phyloP scores from a whole-genome alignment of 2,113 vertebrate species.

The Collichthys lucidus region DNA sequence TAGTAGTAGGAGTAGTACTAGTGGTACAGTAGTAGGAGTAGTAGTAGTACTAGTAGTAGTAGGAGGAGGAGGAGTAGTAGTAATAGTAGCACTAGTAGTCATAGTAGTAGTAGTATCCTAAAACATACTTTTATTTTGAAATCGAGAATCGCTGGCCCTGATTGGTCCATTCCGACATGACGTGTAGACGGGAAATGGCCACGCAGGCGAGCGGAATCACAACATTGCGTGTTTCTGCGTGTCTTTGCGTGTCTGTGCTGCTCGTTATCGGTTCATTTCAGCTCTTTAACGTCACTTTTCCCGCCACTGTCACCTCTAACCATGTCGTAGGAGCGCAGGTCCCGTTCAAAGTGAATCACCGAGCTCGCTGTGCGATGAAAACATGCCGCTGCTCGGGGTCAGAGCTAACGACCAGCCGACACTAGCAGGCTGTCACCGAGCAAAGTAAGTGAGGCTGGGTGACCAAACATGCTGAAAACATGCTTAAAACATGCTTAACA shows the following conservation, averaged over 20 bases:
- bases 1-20: no score
- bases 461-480: not conserved
- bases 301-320: not conserved
- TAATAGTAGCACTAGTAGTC: no score
- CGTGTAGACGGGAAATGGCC: constrained; percentile 67
- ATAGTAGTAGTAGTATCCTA: no score
- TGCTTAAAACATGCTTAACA: no score
- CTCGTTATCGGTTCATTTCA: not conserved
- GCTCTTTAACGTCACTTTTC: not conserved
- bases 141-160: constrained; percentile 8
- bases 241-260: no score
- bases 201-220: constrained; percentile 66
- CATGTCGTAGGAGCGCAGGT: not conserved
- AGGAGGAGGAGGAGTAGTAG: no score
- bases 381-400: constrained; percentile 44
- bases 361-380: constrained; percentile 11
- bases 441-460: constrained; percentile 53
- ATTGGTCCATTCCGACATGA: constrained; percentile 60
- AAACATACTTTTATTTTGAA: constrained; percentile 67
- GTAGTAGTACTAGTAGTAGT: no score
- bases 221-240: constrained; percentile 56
- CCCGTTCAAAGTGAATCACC: not conserved
- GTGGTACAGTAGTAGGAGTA: not conserved
- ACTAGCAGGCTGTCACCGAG: constrained; percentile 27
- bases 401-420: constrained; percentile 49